A percentile compares a stretch with the other conserved stretches of the same genome.
Evolutionary conservation across 2,888 invertebrate genomes (phyloP).

Genomic region (Drosophila diplacantha): DNA sequence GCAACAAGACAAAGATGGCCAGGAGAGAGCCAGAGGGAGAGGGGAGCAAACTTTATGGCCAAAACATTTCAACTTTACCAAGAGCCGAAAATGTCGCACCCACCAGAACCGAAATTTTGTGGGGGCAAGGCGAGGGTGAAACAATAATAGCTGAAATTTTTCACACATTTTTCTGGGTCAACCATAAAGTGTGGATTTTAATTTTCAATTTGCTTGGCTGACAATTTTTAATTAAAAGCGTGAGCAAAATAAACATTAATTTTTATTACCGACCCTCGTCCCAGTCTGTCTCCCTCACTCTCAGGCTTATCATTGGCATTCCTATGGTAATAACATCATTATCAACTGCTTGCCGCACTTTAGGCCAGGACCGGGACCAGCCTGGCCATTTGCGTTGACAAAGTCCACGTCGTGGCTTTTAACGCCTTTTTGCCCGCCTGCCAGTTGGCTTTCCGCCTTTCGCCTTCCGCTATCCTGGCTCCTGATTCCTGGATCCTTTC

Average conservation of each 20-base stretch:
- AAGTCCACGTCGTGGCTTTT: conserved; percentile 49
- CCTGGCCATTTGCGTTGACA: conserved; percentile 46
- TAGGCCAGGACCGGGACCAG: conserved; percentile 13
- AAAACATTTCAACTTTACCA: conserved; percentile 55
- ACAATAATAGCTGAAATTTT: conserved; percentile 34
- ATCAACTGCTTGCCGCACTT: conserved; percentile 42
- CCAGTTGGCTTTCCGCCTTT: conserved; percentile 53
- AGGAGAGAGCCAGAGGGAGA: not conserved
- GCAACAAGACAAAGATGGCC: conserved; percentile 37
- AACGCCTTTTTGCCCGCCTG: conserved; percentile 50
- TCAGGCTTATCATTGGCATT: conserved; percentile 59
- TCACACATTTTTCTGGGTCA: conserved; percentile 54
- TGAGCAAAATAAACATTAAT: conserved; percentile 63
- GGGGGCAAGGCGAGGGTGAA: conserved; percentile 5
- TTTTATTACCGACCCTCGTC: conserved; percentile 50
- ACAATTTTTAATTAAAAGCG: conserved; percentile 68
- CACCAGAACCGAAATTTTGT: conserved; percentile 12
- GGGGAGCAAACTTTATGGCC: conserved; percentile 55
- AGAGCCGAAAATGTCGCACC: conserved; percentile 32
- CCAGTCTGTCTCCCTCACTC: not conserved
- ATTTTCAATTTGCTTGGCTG: conserved; percentile 61
- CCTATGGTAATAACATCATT: conserved; percentile 69
- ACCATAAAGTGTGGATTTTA: conserved; percentile 38
- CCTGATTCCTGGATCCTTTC: conserved; percentile 13
- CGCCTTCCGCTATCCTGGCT: conserved; percentile 18